Base-by-base conservation (phyloP, 1,140 invertebrate species). In the Chionoecetes opilio region DNA sequence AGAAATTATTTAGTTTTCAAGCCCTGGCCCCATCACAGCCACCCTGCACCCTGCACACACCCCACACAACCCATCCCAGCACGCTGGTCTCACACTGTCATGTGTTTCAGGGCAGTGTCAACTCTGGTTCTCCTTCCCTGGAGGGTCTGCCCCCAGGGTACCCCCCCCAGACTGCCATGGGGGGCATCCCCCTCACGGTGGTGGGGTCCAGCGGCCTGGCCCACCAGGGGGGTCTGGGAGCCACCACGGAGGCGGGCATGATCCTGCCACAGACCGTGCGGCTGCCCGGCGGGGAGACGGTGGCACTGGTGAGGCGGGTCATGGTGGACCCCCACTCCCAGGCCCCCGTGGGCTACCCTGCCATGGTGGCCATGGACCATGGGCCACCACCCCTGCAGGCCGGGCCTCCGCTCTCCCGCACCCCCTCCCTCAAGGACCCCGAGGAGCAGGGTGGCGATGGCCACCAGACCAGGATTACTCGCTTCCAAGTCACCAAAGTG, bases 401-500 rank as follows among this genome's bases (percentile, higher is more conserved):
- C 38, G 34, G 34, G 11, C 35, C 63, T 17, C 31, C 35, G 5
- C 85, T 91, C 9, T 91, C 46, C 29, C 82, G 89, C 26, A 94
- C 93, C 91, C 93, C 93, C 3, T 94, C 93, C 29, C 32, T 91
- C 26, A 86, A 92, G 34, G 90, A 92, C 2, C 82, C 94, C 8
- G 90, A 95, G 53, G 90, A 92, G 29, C 82, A 89, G 3, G 85
- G 34, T 37, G 94, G 38, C 6, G 84, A 87, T 35, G 53, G n/a
- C 8, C 92, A 63, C 31, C 94, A 95, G 31, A 93, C 91, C 41
- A 86, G 91, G 32, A 95, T 86, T 38, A 41, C 94, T 31, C 94
- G 94, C 35, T 95, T 95, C 26, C 94, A 95, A 85, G 94, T 95
- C 41, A 95, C 94, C 38, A 95, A 95, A 31, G 94, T 95, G 46